Conservation (phyloP, 1,140 invertebrate species). For the Agrilus planipennis region DNA sequence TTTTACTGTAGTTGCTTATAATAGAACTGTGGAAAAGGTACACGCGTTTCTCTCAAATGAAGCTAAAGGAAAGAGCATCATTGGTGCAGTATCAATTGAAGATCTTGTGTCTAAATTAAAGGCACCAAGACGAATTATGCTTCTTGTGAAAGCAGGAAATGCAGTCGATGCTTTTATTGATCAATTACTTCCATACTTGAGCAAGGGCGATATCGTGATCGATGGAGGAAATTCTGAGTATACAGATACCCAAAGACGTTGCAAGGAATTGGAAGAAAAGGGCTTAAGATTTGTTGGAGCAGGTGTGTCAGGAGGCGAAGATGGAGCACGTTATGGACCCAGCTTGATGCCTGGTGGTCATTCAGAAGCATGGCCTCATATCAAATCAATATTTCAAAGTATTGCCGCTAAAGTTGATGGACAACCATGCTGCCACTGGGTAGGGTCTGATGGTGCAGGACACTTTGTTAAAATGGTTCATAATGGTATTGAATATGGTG, state of each 20-base stretch:
- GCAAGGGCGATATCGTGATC: slow-evolving; percentile 93
- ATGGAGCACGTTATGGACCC: slow-evolving; percentile 93
- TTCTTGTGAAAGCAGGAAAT: slow-evolving; percentile 94
- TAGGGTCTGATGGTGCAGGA: slow-evolving; percentile 91
- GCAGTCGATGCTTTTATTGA: slow-evolving; percentile 95
- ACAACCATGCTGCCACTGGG: slow-evolving; percentile 98
- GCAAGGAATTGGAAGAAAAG: slow-evolving; percentile 60
- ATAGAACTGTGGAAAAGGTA: slow-evolving; percentile 94
- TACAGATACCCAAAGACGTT: slow-evolving; percentile 79
- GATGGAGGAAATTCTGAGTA: slow-evolving; percentile 99
- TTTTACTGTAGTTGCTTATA: slow-evolving; percentile 96
- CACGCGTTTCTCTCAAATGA: slow-evolving; percentile 58
- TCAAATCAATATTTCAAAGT: slow-evolving; percentile 90
- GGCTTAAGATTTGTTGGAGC: slow-evolving; percentile 86
- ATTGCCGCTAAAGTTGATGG: slow-evolving; percentile 82
- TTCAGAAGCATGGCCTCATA: slow-evolving; percentile 80
- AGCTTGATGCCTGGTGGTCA: slow-evolving; percentile 98
- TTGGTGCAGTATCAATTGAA: slow-evolving; percentile 85
- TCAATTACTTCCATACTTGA: slow-evolving; percentile 74
- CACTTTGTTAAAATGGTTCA: slow-evolving; percentile 99
- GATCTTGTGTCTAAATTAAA: slow-evolving; percentile 92
- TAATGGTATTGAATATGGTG: slow-evolving; percentile 95
- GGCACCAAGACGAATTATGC: slow-evolving; percentile 83
- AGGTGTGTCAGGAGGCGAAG: slow-evolving; percentile 97
- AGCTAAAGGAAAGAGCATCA: slow-evolving; percentile 85